Evolutionary conservation across 2,888 invertebrate species (phyloP).

Genomic region (Drosophila incognita): DNA sequence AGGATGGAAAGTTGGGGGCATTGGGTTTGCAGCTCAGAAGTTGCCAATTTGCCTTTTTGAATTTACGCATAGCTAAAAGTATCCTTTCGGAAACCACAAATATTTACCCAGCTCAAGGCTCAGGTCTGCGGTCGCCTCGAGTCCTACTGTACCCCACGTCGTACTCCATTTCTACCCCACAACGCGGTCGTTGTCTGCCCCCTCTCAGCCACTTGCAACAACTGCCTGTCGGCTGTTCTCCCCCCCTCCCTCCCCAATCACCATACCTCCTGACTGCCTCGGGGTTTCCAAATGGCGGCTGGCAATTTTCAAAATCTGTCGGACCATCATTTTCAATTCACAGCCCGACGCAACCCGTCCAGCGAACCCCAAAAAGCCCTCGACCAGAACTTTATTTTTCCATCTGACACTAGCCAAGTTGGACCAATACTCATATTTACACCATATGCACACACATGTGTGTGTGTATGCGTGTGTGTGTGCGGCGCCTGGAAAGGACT

Average conservation of each 20-base stretch:
- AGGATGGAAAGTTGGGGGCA: background rate
- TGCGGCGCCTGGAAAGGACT: conserved; percentile 64
- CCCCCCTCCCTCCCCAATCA: background rate
- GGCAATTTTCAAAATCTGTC: conserved; percentile 77
- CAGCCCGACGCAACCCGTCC: conserved; percentile 8
- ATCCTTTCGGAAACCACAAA: conserved; percentile 84
- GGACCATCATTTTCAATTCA: conserved; percentile 78
- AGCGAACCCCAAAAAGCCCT: conserved; percentile 52
- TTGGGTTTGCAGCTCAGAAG: conserved; percentile 58
- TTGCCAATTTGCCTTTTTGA: conserved; percentile 83
- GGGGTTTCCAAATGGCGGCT: conserved; percentile 30
- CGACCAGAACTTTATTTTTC: conserved; percentile 81
- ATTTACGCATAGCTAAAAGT: conserved; percentile 82
- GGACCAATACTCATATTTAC: conserved; percentile 81
- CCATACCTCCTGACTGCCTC: background rate
- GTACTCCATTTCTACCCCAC: background rate
- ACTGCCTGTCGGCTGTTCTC: conserved; percentile 51
- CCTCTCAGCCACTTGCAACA: conserved; percentile 53
- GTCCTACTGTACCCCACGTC: conserved; percentile 33
- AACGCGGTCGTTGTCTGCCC: conserved; percentile 14
- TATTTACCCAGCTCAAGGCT: conserved; percentile 84
- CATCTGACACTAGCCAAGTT: conserved; percentile 78
- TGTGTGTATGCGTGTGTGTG: conserved; percentile 10
- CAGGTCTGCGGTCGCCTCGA: conserved; percentile 74
- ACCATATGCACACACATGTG: conserved; percentile 58